Evolutionary conservation across 2,113 vertebrate genomes (phyloP).

Genomic region (Amazona vittata): DNA sequence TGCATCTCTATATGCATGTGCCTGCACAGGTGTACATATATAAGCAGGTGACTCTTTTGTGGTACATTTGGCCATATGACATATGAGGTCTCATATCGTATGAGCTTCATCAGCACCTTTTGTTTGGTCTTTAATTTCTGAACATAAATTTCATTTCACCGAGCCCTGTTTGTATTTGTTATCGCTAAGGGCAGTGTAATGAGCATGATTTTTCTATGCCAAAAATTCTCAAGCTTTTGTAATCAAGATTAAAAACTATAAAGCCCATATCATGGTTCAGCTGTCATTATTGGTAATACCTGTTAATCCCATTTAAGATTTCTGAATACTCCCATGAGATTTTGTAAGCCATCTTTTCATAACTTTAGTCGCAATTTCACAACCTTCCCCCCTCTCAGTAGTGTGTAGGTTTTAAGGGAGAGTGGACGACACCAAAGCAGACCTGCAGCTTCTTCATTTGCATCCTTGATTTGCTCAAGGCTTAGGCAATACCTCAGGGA

Average conservation of each 20-base stretch:
- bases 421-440: neutral
- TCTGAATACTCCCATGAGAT: neutral
- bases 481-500: neutral
- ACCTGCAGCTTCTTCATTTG: neutral
- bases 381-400: neutral
- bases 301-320: neutral
- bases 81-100: neutral
- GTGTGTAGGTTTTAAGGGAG: neutral
- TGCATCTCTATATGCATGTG: neutral
- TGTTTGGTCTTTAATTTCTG: neutral
- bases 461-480: neutral
- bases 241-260: neutral
- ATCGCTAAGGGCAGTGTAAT: neutral
- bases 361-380: neutral
- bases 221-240: neutral
- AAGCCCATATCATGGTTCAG: neutral
- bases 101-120: neutral
- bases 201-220: neutral
- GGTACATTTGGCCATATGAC: neutral
- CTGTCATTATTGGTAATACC: neutral
- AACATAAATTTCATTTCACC: neutral
- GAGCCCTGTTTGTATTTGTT: neutral
- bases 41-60: neutral
- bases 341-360: neutral
- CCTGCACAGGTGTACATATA: neutral